These are phyloP conservation scores for Taurulus bubalis DNA, from an alignment of 2,113 vertebrate species.

Conservation along the genomic window DNA sequence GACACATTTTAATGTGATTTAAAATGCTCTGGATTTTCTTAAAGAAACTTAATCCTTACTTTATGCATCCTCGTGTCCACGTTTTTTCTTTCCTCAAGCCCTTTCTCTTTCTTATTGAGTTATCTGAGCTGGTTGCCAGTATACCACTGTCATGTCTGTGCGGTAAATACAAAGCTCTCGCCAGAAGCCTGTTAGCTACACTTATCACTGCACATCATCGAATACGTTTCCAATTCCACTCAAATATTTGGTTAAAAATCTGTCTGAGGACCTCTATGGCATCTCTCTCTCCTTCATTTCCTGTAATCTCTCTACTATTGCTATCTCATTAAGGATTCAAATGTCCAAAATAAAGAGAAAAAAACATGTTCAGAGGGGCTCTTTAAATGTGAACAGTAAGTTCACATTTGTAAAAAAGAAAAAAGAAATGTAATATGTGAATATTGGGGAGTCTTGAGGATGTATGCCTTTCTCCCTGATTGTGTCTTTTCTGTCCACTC, in stretches of 20 bases:
- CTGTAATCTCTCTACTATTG: neutral
- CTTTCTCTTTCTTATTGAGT: neutral
- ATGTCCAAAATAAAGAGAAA: neutral
- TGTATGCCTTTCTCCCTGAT: neutral
- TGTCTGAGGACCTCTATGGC: neutral
- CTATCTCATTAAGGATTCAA: neutral
- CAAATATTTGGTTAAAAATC: neutral
- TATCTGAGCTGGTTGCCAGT: neutral
- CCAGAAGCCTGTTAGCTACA: neutral
- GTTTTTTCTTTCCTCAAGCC: neutral
- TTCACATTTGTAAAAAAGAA: no score
- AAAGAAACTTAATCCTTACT: neutral
- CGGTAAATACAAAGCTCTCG: neutral
- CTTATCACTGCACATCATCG: neutral
- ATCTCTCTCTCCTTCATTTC: neutral
- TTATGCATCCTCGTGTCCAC: neutral
- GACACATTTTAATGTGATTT: slow-evolving; percentile 16
- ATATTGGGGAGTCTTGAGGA: neutral
- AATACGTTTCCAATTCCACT: neutral
- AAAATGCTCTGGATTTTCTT: neutral
- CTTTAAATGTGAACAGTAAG: neutral
- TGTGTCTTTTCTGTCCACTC: neutral
- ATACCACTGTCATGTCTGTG: neutral
- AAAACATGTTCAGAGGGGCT: neutral
- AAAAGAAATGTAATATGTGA: no score